Percentiles rank a stretch among this genome's conserved stretches.
These are phyloP conservation scores for Neoniphon sammara DNA, from an alignment of 2,797 vertebrate genomes.

Conservation along the genomic window DNA sequence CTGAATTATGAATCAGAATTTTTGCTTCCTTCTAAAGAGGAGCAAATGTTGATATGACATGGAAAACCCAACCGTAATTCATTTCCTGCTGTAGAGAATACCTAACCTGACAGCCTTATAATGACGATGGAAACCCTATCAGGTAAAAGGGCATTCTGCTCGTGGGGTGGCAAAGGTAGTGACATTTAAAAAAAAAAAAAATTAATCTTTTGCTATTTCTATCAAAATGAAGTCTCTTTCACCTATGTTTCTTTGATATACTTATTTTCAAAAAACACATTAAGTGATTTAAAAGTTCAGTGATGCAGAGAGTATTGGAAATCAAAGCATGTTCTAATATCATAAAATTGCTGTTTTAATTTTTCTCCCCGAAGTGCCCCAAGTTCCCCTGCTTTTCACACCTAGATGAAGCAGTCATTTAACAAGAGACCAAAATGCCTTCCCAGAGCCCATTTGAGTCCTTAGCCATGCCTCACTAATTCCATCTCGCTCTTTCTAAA, in stretches of 20 bases:
- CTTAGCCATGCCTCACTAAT: conserved; percentile 86
- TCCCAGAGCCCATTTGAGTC: conserved; percentile 80
- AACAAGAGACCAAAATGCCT: conserved; percentile 76
- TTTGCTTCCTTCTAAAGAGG: conserved; percentile 75
- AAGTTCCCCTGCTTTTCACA: conserved; percentile 66
- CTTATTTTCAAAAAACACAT: conserved; percentile 13
- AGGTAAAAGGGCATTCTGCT: conserved; percentile 61
- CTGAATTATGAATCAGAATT: conserved; percentile 79
- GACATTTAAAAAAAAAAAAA: conserved; percentile 63
- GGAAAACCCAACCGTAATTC: conserved; percentile 50
- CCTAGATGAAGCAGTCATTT: conserved; percentile 80
- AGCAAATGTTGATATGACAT: conserved; percentile 74
- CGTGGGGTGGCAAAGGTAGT: conserved; percentile 19
- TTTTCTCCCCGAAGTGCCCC: conserved; percentile 51
- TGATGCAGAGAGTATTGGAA: conserved; percentile 47
- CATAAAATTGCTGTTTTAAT: conserved; percentile 67
- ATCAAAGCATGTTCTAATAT: conserved; percentile 68
- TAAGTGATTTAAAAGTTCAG: conserved; percentile 44
- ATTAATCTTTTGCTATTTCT: conserved; percentile 37
- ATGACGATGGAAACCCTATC: conserved; percentile 29
- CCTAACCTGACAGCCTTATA: conserved; percentile 37
- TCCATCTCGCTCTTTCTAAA: conserved; percentile 88
- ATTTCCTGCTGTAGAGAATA: conserved; percentile 33
- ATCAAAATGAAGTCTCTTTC: conserved; percentile 20
- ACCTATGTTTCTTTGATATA: conserved; percentile 20